phyloP scores from a whole-genome alignment of 1,140 invertebrate genomes.

The Neodiprion virginianus region DNA sequence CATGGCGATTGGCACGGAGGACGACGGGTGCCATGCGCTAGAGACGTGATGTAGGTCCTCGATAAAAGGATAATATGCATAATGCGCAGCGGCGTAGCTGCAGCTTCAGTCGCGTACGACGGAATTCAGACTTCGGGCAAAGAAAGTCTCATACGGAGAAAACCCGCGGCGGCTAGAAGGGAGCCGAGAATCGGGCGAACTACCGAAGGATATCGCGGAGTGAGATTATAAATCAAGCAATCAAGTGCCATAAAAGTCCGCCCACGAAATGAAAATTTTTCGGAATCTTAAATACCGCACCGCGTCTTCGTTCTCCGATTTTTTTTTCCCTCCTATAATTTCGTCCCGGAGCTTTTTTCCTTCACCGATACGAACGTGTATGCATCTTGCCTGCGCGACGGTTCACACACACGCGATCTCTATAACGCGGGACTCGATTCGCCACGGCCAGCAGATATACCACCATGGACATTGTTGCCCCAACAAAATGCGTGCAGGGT shows the following conservation, averaged over 20 bases:
- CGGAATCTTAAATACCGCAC: conserved; percentile 8
- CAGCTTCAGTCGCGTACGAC: too few relatives aligned
- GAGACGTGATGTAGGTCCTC: too few relatives aligned
- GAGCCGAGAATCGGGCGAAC: not conserved
- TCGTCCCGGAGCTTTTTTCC: conserved; percentile 15
- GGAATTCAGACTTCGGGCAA: too few relatives aligned
- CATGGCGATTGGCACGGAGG: too few relatives aligned
- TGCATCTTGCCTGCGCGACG: conserved; percentile 20
- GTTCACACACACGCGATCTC: not conserved
- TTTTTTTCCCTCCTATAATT: conserved; percentile 10
- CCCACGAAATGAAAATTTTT: conserved; percentile 33
- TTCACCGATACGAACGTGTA: conserved; percentile 4
- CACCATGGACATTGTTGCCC: conserved; percentile 26
- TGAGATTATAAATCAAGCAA: conserved; percentile 45
- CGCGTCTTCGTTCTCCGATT: not conserved
- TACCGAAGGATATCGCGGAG: conserved; percentile 10
- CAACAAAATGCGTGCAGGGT: conserved; percentile 32
- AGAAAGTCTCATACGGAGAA: too few relatives aligned
- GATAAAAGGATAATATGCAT: too few relatives aligned
- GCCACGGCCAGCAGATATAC: conserved; percentile 20
- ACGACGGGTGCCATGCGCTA: not conserved
- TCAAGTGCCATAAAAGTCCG: conserved; percentile 44
- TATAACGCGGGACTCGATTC: conserved; percentile 25
- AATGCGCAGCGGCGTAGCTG: too few relatives aligned
- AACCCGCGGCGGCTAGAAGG: conserved; percentile 10